Conservation (phyloP, 2,797 vertebrate species). For the Sebastes diaconus region DNA sequence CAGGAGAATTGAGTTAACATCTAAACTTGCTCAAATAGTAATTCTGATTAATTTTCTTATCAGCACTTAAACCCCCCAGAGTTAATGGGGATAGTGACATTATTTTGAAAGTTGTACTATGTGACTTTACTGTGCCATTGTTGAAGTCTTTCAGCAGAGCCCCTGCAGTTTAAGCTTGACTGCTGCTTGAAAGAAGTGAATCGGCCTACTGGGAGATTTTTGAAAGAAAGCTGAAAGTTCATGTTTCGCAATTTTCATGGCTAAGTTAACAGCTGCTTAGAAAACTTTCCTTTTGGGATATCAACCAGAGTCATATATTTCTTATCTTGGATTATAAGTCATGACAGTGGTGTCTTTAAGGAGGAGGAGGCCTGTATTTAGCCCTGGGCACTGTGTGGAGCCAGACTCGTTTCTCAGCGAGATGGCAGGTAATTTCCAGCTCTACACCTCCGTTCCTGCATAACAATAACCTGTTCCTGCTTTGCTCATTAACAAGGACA, state of each 20-base stretch:
- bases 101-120: not conserved
- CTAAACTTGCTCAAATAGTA: not conserved
- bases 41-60: not conserved
- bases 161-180: not conserved
- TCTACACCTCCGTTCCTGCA: conserved; percentile 26
- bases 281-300: conserved; percentile 9
- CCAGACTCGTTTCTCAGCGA: conserved; percentile 57
- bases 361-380: conserved; percentile 38
- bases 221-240: conserved; percentile 4
- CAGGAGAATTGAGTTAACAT: not conserved
- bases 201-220: not conserved
- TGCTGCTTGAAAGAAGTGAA: conserved; percentile 2
- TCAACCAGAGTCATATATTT: conserved; percentile 18
- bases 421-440: conserved; percentile 73
- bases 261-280: not conserved
- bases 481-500: conserved; percentile 47
- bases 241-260: not conserved
- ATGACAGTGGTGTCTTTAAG: conserved; percentile 20
- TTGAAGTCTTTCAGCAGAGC: not conserved
- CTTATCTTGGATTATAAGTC: conserved; percentile 17
- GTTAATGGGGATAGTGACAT: not conserved
- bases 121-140: not conserved
- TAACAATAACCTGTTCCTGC: conserved; percentile 53
- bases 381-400: conserved; percentile 37
- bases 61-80: not conserved